Conservation (phyloP, 2,113 vertebrate genomes). For the Chelonoidis abingdonii region DNA sequence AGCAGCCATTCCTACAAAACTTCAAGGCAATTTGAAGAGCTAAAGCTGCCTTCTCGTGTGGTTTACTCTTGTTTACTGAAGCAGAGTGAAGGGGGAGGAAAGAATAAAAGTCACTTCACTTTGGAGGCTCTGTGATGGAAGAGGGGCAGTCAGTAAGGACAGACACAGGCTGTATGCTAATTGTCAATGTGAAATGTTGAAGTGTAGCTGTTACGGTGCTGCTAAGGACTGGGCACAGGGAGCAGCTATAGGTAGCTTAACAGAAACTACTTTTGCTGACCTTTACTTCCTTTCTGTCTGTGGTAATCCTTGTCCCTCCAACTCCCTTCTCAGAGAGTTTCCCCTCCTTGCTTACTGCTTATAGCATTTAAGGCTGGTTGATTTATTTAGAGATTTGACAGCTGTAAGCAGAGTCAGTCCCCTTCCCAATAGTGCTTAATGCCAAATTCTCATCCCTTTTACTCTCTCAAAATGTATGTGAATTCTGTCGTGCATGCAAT, state of each 20-base stretch:
- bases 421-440: not conserved
- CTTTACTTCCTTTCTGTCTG: not conserved
- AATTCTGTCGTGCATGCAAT: not conserved
- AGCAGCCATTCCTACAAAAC: not conserved
- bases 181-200: not conserved
- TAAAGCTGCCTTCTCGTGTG: not conserved
- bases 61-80: not conserved
- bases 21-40: not conserved
- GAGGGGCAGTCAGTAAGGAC: not conserved
- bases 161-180: not conserved
- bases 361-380: not conserved
- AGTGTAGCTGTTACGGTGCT: not conserved
- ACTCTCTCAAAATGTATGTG: not conserved
- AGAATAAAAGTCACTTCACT: not conserved
- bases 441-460: not conserved
- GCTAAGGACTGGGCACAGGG: not conserved
- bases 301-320: not conserved
- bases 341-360: not conserved
- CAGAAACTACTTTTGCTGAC: not conserved
- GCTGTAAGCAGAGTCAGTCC: not conserved
- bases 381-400: not conserved
- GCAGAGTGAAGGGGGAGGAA: accelerated
- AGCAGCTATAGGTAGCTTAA: not conserved
- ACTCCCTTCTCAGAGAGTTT: not conserved
- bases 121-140: not conserved